phyloP scores from a whole-genome alignment of 2,888 invertebrate genomes.

The Torymus texanus region DNA sequence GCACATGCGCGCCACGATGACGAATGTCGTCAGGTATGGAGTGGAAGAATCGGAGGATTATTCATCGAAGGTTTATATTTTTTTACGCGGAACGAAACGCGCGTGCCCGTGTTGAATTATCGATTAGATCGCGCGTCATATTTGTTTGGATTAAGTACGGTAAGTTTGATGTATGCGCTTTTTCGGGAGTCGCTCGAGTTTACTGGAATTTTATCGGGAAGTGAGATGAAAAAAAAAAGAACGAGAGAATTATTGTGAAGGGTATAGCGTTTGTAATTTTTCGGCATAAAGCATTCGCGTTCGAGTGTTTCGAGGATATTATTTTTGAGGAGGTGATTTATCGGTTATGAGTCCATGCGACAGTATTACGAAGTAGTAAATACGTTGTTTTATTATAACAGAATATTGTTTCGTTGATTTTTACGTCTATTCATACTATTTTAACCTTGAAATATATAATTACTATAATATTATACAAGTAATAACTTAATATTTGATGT shows the following conservation, averaged over 20 bases:
- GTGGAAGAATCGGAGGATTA: conserved; percentile 46
- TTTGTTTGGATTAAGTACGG: conserved; percentile 49
- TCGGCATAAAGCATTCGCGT: too few species aligned
- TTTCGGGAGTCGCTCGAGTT: conserved; percentile 5
- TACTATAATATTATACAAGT: too few species aligned
- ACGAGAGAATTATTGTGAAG: conserved; percentile 27
- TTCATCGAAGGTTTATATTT: conserved; percentile 43
- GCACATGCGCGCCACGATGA: conserved; percentile 25
- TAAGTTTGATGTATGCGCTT: conserved; percentile 45
- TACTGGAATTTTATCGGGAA: conserved; percentile 34
- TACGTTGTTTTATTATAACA: too few species aligned
- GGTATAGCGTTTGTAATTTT: too few species aligned
- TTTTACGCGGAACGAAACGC: not conserved
- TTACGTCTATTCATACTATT: too few species aligned
- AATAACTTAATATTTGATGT: too few species aligned
- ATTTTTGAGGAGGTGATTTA: too few species aligned
- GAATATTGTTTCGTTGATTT: too few species aligned
- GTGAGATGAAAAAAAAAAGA: not conserved
- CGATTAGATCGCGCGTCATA: conserved; percentile 44
- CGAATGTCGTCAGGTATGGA: conserved; percentile 45
- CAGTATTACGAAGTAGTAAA: too few species aligned
- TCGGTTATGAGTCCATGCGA: too few species aligned
- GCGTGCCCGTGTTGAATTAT: conserved; percentile 43
- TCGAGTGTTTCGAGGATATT: too few species aligned
- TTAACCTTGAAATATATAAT: too few species aligned